A percentile compares a stretch with the other conserved stretches of the same genome.
Evolutionary conservation across 2,797 vertebrate species (phyloP).

Genomic region (Liparis tanakae): DNA sequence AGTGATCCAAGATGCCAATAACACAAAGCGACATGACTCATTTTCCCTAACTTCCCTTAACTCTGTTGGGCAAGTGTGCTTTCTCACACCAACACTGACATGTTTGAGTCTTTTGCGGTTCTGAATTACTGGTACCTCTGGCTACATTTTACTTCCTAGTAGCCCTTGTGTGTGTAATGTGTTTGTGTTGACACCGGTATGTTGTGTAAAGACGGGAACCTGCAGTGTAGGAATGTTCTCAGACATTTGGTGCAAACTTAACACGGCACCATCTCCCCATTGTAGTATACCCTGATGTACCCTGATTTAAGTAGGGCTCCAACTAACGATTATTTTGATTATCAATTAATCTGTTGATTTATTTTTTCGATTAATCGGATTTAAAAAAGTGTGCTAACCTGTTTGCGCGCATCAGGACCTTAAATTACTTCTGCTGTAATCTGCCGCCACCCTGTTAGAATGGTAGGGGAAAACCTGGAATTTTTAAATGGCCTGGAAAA

Average conservation of each 20-base stretch:
- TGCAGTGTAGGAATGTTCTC: not conserved
- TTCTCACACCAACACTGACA: conserved; percentile 24
- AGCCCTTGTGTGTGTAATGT: not conserved
- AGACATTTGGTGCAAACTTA: not conserved
- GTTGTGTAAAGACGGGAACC: conserved; percentile 7
- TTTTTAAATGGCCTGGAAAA: too few species aligned
- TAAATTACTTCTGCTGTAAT: too few species aligned
- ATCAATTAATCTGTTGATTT: too few species aligned
- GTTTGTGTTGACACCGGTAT: not conserved
- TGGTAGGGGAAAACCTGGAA: too few species aligned
- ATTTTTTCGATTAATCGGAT: too few species aligned
- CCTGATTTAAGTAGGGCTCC: too few species aligned
- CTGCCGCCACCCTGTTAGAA: too few species aligned
- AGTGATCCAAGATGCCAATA: conserved; percentile 14
- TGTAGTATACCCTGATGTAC: not conserved
- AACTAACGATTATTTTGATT: too few species aligned
- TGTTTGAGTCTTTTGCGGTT: not conserved
- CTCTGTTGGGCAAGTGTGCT: conserved; percentile 23
- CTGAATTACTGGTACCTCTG: conserved; percentile 26
- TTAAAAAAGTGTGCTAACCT: too few species aligned
- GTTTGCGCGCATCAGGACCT: too few species aligned
- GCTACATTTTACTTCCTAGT: conserved; percentile 31
- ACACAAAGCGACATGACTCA: conserved; percentile 4
- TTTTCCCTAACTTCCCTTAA: conserved; percentile 42
- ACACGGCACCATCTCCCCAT: not conserved